Percentiles rank a stretch among this genome's conserved stretches.
Evolutionary conservation across 2,113 vertebrate species (phyloP).

Genomic region (Eolophus roseicapilla): DNA sequence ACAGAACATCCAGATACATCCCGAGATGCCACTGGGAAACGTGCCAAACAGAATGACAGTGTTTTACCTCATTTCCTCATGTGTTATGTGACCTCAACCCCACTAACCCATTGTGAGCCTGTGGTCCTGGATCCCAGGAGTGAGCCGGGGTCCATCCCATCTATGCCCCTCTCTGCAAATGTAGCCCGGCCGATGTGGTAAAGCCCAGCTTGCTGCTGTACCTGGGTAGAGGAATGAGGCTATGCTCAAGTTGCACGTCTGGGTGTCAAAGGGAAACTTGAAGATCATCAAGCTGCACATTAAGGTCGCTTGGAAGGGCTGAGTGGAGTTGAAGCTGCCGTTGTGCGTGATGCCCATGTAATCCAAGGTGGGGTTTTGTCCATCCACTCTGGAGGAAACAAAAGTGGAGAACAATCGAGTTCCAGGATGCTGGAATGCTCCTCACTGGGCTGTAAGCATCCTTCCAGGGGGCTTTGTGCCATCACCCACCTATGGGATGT

Average conservation of each 20-base stretch:
- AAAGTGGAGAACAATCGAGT: not conserved
- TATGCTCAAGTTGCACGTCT: conserved; percentile 33
- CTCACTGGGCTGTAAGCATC: not conserved
- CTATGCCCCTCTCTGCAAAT: not conserved
- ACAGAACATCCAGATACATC: not conserved
- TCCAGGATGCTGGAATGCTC: rapidly evolving
- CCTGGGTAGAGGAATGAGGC: conserved; percentile 24
- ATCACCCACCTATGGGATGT: not conserved
- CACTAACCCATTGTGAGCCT: rapidly evolving
- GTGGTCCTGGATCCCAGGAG: not conserved
- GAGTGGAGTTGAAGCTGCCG: not conserved
- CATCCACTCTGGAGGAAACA: conserved; percentile 22
- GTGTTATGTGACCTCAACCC: not conserved
- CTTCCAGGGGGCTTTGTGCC: rapidly evolving
- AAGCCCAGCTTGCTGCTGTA: not conserved
- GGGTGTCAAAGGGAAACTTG: conserved; percentile 69
- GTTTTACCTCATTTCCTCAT: not conserved
- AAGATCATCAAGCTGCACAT: conserved; percentile 49
- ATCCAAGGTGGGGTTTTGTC: not conserved
- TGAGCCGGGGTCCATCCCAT: not conserved
- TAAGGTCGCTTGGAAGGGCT: conserved; percentile 42
- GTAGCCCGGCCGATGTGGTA: not conserved
- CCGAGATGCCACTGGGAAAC: not conserved
- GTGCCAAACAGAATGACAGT: not conserved
- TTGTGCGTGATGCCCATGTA: not conserved